phyloP scores from a whole-genome alignment of 2,888 invertebrate species.

The Neelides folsomi region DNA sequence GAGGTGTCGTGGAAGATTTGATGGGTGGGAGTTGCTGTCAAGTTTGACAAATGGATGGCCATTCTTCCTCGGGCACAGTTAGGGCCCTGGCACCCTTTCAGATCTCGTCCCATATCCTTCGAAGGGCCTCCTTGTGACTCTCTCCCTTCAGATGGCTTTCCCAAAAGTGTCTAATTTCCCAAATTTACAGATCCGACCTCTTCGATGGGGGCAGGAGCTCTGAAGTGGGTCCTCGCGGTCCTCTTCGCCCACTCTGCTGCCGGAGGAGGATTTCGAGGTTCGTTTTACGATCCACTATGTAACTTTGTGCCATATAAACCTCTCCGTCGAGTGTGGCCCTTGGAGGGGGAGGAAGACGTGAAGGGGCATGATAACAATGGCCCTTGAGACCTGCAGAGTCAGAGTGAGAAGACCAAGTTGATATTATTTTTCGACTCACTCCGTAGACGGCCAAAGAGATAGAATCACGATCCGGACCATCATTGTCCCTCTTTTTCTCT shows the following conservation, averaged over 20 bases:
- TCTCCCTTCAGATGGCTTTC: background rate
- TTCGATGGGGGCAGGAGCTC: background rate
- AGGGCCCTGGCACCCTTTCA: background rate
- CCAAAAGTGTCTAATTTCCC: background rate
- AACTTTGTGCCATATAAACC: background rate
- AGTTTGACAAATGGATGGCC: constrained; percentile 15
- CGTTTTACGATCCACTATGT: background rate
- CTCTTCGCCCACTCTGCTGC: background rate
- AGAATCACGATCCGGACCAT: constrained; percentile 16
- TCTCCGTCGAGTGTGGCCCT: background rate
- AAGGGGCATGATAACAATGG: background rate
- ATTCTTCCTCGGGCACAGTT: constrained; percentile 3
- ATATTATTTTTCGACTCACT: constrained; percentile 5
- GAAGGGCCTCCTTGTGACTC: background rate
- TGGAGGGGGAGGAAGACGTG: background rate
- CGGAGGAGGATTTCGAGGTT: constrained; percentile 6
- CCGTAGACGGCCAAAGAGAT: constrained; percentile 6
- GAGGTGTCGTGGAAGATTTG: constrained; percentile 15
- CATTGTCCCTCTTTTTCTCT: constrained; percentile 11
- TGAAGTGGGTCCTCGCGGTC: background rate
- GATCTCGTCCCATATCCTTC: background rate
- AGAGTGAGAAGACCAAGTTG: constrained; percentile 10
- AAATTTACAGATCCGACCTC: background rate
- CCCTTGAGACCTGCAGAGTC: constrained; percentile 3
- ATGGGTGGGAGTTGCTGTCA: constrained; percentile 11